Evolutionary conservation across 2,888 invertebrate species (phyloP).

Genomic region (Colostygia pectinataria): DNA sequence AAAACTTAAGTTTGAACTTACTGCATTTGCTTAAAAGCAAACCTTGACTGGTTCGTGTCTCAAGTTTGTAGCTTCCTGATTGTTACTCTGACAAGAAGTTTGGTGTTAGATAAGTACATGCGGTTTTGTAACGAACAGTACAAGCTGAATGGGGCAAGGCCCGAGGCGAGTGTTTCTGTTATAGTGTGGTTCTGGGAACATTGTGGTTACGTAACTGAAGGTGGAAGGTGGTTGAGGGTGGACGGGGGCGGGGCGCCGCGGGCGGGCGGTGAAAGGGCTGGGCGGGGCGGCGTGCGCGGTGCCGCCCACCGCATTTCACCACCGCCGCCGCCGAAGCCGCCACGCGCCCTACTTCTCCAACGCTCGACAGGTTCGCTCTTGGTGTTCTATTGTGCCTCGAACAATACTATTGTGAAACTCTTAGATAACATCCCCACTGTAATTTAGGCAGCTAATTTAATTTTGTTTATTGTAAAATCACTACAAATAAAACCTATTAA

Average conservation of each 20-base stretch:
- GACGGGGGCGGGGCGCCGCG: constrained; percentile 58
- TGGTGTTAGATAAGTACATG: constrained; percentile 27
- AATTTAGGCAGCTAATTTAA: constrained; percentile 59
- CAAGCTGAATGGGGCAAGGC: constrained; percentile 65
- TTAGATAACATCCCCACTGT: constrained; percentile 71
- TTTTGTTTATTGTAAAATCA: constrained; percentile 43
- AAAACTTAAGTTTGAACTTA: too few relatives aligned
- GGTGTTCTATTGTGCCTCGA: constrained; percentile 77
- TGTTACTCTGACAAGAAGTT: constrained; percentile 32
- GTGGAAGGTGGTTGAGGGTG: constrained; percentile 66
- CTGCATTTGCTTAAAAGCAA: too few relatives aligned
- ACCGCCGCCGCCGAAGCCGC: constrained; percentile 49
- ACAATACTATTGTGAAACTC: constrained; percentile 77
- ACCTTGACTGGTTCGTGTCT: background rate
- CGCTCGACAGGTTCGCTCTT: constrained; percentile 68
- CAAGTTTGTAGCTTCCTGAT: background rate
- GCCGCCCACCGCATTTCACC: constrained; percentile 79
- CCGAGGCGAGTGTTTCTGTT: constrained; percentile 64
- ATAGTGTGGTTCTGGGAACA: constrained; percentile 66
- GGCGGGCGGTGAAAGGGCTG: constrained; percentile 80
- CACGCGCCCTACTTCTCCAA: constrained; percentile 72
- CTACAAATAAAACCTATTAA: constrained; percentile 27
- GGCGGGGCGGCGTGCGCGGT: constrained; percentile 76
- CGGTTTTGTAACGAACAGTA: constrained; percentile 61
- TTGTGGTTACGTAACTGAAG: constrained; percentile 64